Base-by-base conservation (phyloP, 2,888 invertebrate species). In the Antitype chi region DNA sequence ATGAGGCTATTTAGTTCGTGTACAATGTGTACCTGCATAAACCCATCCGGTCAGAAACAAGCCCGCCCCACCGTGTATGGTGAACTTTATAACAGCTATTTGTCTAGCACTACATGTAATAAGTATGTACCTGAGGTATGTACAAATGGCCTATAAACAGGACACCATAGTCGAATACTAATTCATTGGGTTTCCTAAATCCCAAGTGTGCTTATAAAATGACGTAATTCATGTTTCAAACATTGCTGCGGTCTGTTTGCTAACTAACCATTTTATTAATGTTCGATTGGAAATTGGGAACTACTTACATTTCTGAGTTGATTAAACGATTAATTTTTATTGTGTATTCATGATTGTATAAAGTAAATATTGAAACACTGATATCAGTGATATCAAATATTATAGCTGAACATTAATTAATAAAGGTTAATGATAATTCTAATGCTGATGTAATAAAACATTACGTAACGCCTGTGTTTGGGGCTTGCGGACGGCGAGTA, bases 111-210 rank as follows among this genome's bases (percentile, higher is more conserved):
- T 70, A 17, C 25, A 17, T 47, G n/a, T 63, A 47, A 25, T 68
- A 63, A 23, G 43, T 72, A 52, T 23, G 11, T 32, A 52, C 20
- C 57, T 28, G 20, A 13, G 25, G 25, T 66, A 5, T 43, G 5
- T 43, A 47, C 25, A 25, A 32, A 74, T 81, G 69, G 63, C 80
- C 68, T 69, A 69, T 25, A 76, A 60, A 66, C 8, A 38, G 49
- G 25, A 62, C 63, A 70, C 32, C 9, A 32, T 60, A 25, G 13
- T n/a, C n/a, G 74, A 78, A 84, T 78, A 74, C 70, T 60, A 72
- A 72, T 76, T 70, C 52, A 28, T 49, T 47, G 32, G 23, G 57
- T 74, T 76, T 72, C 68, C 70, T 62, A 49, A 66, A 66, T 66
- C 38, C 69, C 62, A 68, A 43, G 32, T 15, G 77, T 67, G 25